Base-by-base conservation (phyloP, 1,140 invertebrate genomes). In the Drosophila mauritiana region DNA sequence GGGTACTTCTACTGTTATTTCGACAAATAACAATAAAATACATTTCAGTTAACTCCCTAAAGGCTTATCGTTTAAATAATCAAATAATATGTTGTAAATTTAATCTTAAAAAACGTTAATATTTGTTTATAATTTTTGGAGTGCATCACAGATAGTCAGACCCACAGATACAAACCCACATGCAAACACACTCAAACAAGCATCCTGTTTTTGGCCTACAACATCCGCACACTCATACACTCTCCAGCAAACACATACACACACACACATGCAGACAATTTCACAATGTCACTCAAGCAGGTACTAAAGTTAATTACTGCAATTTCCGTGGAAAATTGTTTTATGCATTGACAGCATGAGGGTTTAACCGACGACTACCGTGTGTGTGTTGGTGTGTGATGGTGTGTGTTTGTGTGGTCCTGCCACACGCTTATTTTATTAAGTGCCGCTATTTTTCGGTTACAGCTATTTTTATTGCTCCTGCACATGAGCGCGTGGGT, bases 231-330 rank as follows among this genome's bases (percentile, higher is more conserved):
- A 45, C 40, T 39, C 42, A 15, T 12, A 6, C 39, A 39, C 39
- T 5, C 20, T 4, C 2, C 8, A 10, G 27, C 7, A 4, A 22
- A 49, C 42, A 49, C 31, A 17, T 22, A 17, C 17, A 53, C 55
- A 56, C 43, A 20, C 37, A 55, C 45, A 53, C 43, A 34, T 42
- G 31, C 31, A 48, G 34, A 54, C 42, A 49, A 46, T 48, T 37
- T 62, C 80, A 65, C 67, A 89, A 79, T 88, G 80, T 89, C 83
- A 89, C 80, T 88, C 84, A 88, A 88, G 79, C 84, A 88, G 85
- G 84, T 88, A 88, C 84, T 80, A 89, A 89, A 88, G 84, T 88
- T 88, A 88, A 88, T 89, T 88, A 89, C 88, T 80, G 84, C 84
- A 78, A 89, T 89, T 89, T 88, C 84, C 84, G 84, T 64, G 76